A percentile compares a stretch with the other conserved stretches of the same genome.
Evolutionary conservation across 2,113 vertebrate genomes (phyloP).

Genomic region (Acanthisitta chloris): DNA sequence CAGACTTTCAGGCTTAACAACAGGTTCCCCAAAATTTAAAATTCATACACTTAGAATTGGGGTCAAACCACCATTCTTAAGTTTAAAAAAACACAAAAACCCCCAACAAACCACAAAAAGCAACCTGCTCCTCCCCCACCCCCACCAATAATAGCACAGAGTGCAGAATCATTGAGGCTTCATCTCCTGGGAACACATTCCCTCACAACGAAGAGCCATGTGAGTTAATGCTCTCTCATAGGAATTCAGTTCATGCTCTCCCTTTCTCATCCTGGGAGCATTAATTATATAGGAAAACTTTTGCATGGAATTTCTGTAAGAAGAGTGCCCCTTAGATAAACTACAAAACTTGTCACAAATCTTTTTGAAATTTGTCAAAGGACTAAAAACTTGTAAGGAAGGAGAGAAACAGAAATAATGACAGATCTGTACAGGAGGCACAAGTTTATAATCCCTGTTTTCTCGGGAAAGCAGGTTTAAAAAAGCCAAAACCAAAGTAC

Average conservation of each 20-base stretch:
- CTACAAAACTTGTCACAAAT: neutral
- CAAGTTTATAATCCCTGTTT: neutral
- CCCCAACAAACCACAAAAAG: neutral
- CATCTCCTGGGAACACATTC: accelerated
- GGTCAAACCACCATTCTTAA: neutral
- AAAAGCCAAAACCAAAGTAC: neutral
- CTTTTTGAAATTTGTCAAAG: neutral
- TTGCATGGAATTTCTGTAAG: neutral
- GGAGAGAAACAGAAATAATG: neutral
- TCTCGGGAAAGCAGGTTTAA: neutral
- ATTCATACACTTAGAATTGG: neutral
- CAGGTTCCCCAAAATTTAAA: neutral
- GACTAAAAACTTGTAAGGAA: neutral
- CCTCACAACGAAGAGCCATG: accelerated
- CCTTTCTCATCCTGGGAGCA: neutral
- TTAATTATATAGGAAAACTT: neutral
- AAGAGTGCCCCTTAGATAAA: neutral
- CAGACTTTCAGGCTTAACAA: neutral
- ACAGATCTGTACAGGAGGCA: neutral
- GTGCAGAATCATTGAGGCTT: accelerated
- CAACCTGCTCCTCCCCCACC: neutral
- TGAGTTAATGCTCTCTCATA: neutral
- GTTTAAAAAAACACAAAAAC: neutral
- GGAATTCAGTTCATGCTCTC: neutral
- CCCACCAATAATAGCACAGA: neutral